Evolutionary conservation across 2,797 vertebrate species (phyloP), one percentile per base, ranked within the genome.

Genomic region (Emys orbicularis): DNA sequence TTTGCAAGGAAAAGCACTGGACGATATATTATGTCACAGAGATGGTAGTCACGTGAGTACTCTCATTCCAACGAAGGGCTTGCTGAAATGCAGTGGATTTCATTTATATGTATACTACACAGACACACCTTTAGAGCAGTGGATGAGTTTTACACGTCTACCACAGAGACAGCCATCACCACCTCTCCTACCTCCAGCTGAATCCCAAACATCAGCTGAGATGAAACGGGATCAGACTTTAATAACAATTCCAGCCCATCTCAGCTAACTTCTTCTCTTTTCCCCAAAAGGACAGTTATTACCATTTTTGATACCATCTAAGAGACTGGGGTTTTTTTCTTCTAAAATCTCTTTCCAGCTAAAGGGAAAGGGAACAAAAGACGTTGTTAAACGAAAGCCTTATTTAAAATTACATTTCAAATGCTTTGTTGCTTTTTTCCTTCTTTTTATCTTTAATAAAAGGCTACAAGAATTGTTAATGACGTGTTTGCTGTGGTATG

Each of bases 251-350:
- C 61, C 61, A 65, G 61, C 61, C 16, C 16, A 3, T 65, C 16
- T 65, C 61, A n/a, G 34, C 61, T 65, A 65, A 34, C 31, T 5
- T 9, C 27, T 57, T 57, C 61, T 18, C 34, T 65, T n/a, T 65
- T 65, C 61, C 31, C 34, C 34, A 65, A 56, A n/a, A n/a, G 16
- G 34, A n/a, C 16, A n/a, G 8, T 65, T 65, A 57, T n/a, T n/a
- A n/a, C 29, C 29, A 59, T 59, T 59, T 31, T 31, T 50, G 12
- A 59, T 59, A 31, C 57, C 57, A 59, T 34, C 57, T 59, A 59
- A 1, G 57, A 59, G 12, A 13, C 2, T n/a, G 59, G 4, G 16
- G 8, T 16, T 34, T 34, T 34, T 65, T n/a, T 1, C 61, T n/a
- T 19, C 5, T 19, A n/a, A 65, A 65, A 65, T 65, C 29, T 29